These are phyloP conservation scores for Oxyura jamaicensis DNA, from an alignment of 2,113 vertebrate species.

Conservation along the genomic window DNA sequence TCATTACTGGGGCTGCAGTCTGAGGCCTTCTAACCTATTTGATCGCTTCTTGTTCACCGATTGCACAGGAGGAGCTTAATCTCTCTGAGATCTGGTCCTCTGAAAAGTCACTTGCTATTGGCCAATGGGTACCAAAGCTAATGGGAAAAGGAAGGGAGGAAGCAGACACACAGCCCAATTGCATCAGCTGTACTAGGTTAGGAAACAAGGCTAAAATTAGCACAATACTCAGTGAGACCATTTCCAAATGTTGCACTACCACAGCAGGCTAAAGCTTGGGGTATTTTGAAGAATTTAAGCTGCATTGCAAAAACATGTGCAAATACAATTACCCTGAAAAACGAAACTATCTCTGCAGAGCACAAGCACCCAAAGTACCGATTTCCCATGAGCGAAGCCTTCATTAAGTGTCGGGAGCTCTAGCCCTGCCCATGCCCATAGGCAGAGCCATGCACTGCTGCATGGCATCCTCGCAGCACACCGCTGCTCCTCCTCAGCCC, in stretches of 20 bases:
- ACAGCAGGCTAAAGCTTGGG: background rate
- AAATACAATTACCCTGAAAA: conserved; percentile 12
- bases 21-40: background rate
- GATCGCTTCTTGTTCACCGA: background rate
- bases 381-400: background rate
- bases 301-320: background rate
- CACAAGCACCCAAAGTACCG: background rate
- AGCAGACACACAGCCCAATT: background rate
- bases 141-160: background rate
- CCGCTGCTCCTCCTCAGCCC: background rate
- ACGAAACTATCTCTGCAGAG: background rate
- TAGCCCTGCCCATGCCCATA: background rate
- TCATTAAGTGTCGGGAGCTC: background rate
- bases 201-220: conserved; percentile 8
- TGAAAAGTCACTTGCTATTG: background rate
- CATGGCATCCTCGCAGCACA: background rate
- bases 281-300: background rate
- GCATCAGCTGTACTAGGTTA: background rate
- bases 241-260: background rate
- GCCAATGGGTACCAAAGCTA: background rate
- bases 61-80: background rate
- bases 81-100: background rate
- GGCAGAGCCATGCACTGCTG: fast-evolving
- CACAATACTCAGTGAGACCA: background rate
- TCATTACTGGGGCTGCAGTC: background rate